Conservation (phyloP, 2,113 vertebrate genomes). For the Limanda limanda region DNA sequence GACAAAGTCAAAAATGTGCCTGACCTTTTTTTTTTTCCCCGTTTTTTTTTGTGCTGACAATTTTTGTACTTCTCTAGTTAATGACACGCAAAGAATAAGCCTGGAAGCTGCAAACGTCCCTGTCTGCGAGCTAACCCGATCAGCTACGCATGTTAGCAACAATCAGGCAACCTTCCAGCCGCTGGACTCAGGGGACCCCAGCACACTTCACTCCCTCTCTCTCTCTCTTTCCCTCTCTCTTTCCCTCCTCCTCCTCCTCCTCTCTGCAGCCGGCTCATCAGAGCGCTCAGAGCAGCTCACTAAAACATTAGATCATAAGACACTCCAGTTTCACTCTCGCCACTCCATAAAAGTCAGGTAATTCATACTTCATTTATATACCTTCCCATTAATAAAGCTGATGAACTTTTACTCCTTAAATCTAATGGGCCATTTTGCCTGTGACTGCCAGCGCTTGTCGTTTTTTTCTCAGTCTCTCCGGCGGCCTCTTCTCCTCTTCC, state of each 20-base stretch:
- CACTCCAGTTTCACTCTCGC: conserved; percentile 77
- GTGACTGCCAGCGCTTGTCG: conserved; percentile 60
- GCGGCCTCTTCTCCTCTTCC: conserved; percentile 35
- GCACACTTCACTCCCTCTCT: conserved; percentile 64
- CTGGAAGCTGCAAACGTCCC: conserved; percentile 77
- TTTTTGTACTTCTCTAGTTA: conserved; percentile 66
- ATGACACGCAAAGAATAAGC: conserved; percentile 76
- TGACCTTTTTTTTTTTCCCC: conserved; percentile 60
- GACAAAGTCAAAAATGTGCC: conserved; percentile 62
- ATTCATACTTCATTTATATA: conserved; percentile 83
- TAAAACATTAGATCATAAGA: conserved; percentile 81
- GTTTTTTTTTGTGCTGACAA: conserved; percentile 35
- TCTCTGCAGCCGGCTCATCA: conserved; percentile 69
- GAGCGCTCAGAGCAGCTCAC: conserved; percentile 74
- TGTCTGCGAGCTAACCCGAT: conserved; percentile 77
- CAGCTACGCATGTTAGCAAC: conserved; percentile 80
- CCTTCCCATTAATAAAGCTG: conserved; percentile 82
- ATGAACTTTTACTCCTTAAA: conserved; percentile 82
- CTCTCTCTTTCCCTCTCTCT: conserved; percentile 10
- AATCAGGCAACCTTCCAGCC: conserved; percentile 80
- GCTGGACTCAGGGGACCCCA: conserved; percentile 72
- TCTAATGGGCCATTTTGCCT: conserved; percentile 79
- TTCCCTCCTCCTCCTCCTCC: conserved; percentile 46
- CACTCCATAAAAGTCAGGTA: conserved; percentile 83
- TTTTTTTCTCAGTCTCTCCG: conserved; percentile 21